These are phyloP conservation scores for Odontomachus brunneus DNA, from an alignment of 1,140 invertebrate species.

Conservation along the genomic window DNA sequence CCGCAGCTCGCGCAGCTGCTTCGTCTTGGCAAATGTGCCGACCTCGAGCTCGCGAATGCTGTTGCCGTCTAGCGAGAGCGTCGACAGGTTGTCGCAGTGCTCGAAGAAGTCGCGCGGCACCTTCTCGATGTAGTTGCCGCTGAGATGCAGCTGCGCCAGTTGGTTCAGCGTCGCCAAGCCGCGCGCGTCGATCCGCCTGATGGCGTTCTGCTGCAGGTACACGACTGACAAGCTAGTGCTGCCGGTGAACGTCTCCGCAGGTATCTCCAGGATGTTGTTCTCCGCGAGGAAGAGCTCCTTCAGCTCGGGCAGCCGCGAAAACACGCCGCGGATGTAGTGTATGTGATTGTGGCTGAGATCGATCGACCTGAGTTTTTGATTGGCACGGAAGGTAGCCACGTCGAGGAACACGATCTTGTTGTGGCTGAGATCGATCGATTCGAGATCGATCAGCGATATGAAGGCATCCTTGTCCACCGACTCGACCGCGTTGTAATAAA, in stretches of 20 bases:
- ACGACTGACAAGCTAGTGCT: conserved; percentile 91
- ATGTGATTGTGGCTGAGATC: conserved; percentile 96
- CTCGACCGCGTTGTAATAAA: conserved; percentile 94
- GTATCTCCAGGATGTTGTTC: conserved; percentile 95
- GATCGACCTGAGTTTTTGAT: conserved; percentile 91
- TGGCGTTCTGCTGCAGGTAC: conserved; percentile 95
- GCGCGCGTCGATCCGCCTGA: conserved; percentile 90
- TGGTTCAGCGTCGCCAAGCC: conserved; percentile 90
- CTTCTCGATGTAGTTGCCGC: conserved; percentile 93
- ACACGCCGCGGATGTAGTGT: conserved; percentile 93
- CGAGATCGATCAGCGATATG: conserved; percentile 89
- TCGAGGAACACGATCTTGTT: conserved; percentile 93
- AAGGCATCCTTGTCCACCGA: conserved; percentile 92
- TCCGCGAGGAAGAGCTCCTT: conserved; percentile 93
- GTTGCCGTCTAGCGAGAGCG: conserved; percentile 96
- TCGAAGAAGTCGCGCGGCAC: conserved; percentile 91
- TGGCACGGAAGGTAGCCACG: conserved; percentile 90
- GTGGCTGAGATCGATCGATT: conserved; percentile 94
- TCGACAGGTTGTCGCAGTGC: conserved; percentile 90
- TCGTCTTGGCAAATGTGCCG: conserved; percentile 91
- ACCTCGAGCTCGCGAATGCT: conserved; percentile 92
- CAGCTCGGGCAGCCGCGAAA: conserved; percentile 92
- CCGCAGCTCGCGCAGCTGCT: conserved; percentile 91
- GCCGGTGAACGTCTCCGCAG: conserved; percentile 92
- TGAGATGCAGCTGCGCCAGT: conserved; percentile 93